A percentile compares a stretch with the other conserved stretches of the same genome.
Evolutionary conservation across 2,797 vertebrate species (phyloP).

Genomic region (Brachyrhaphis roseni): DNA sequence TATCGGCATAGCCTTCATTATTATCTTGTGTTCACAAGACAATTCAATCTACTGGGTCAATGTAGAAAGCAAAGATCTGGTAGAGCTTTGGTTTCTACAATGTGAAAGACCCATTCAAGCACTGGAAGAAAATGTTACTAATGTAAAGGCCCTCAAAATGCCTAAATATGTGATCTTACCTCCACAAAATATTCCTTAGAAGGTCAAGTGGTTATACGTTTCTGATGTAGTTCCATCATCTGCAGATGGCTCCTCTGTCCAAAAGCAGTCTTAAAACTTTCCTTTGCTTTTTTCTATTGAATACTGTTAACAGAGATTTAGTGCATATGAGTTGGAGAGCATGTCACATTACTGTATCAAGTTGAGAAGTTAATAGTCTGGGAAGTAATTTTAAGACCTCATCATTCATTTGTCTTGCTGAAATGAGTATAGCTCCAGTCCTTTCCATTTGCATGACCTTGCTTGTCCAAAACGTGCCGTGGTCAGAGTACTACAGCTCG

Average conservation of each 20-base stretch:
- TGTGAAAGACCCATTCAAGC: constrained; percentile 35
- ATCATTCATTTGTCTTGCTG: background rate
- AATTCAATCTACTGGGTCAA: constrained; percentile 53
- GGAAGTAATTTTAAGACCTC: constrained; percentile 1
- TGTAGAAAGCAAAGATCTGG: constrained; percentile 41
- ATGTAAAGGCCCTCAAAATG: background rate
- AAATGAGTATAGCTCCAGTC: background rate
- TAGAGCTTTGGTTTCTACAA: constrained; percentile 11
- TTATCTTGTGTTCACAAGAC: constrained; percentile 58
- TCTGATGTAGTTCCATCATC: background rate
- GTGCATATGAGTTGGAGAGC: background rate
- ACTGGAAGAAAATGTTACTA: constrained; percentile 7
- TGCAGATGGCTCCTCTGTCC: background rate
- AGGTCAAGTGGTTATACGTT: background rate
- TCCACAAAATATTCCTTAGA: background rate
- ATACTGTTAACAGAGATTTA: background rate
- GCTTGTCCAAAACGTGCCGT: background rate
- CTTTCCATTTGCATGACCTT: background rate
- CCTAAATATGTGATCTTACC: background rate
- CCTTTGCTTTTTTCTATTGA: background rate
- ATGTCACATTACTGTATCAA: background rate
- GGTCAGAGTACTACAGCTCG: background rate
- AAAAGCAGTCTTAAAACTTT: background rate
- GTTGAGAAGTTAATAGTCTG: background rate
- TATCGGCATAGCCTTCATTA: constrained; percentile 61